Conservation (phyloP, 35 echinoderm and acorn worm species). For the Anneissia japonica region DNA sequence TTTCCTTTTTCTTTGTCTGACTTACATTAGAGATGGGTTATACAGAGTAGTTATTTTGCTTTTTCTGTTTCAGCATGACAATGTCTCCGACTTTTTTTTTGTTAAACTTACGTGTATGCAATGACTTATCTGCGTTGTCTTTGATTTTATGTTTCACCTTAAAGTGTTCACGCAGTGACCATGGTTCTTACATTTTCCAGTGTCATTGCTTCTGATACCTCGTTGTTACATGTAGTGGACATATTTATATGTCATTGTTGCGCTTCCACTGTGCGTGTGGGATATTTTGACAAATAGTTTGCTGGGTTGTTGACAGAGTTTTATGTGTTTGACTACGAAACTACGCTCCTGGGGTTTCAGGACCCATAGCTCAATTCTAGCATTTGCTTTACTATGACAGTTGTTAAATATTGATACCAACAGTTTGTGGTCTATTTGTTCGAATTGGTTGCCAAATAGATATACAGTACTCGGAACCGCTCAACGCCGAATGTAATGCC, state of each 20-base stretch:
- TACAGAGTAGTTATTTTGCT: constrained; percentile 17
- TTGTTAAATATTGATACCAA: background rate
- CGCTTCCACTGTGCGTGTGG: background rate
- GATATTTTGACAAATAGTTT: background rate
- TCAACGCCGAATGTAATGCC: constrained; percentile 9
- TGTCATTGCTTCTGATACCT: constrained; percentile 16
- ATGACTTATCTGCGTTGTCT: constrained; percentile 55
- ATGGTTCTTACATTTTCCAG: constrained; percentile 7
- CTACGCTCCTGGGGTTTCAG: background rate
- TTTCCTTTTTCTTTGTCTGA: constrained; percentile 17
- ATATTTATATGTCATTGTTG: constrained; percentile 1
- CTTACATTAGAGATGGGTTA: constrained; percentile 14
- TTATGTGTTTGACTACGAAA: background rate
- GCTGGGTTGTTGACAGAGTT: background rate
- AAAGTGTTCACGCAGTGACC: constrained; percentile 34
- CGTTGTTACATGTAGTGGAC: constrained; percentile 6
- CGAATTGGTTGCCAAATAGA: too few relatives aligned
- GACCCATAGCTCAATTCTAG: background rate
- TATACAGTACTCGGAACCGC: constrained; percentile 15
- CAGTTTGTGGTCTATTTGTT: background rate
- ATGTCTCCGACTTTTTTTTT: constrained; percentile 20
- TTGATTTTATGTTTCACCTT: constrained; percentile 58
- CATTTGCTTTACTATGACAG: background rate
- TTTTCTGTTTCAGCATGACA: constrained; percentile 20
- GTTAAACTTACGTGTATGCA: constrained; percentile 17